Conservation (phyloP, 2,113 vertebrate genomes). For the Microcebus jonahi region DNA sequence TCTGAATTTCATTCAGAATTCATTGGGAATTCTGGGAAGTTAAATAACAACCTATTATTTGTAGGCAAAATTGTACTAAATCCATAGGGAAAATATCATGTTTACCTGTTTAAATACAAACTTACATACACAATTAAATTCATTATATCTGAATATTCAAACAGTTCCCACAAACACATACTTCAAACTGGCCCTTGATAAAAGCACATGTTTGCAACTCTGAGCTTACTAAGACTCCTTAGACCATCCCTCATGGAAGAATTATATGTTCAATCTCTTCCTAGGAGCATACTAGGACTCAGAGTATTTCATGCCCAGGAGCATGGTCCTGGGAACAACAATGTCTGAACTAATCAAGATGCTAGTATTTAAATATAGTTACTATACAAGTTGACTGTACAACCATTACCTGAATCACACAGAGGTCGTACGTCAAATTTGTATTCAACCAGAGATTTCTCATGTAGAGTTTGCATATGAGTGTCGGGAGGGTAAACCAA, state of each 20-base stretch:
- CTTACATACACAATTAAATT: neutral
- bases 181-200: neutral
- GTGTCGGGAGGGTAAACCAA: neutral
- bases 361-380: slow-evolving; percentile 9
- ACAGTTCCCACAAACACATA: neutral
- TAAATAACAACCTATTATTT: slow-evolving; percentile 19
- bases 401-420: neutral
- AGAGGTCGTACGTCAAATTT: neutral
- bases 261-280: neutral
- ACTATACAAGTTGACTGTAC: neutral
- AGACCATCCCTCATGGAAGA: neutral
- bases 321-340: neutral
- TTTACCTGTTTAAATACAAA: slow-evolving; percentile 3
- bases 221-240: neutral
- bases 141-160: neutral
- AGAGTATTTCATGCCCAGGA: neutral
- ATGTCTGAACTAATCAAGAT: neutral
- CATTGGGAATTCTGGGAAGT: neutral
- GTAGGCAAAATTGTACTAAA: neutral
- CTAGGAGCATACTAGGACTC: neutral
- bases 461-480: neutral
- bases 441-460: neutral
- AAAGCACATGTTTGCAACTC: slow-evolving; percentile 8
- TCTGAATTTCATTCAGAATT: neutral
- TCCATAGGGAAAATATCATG: neutral